Conservation (phyloP, 2,113 vertebrate genomes). For the Cinclus mexicanus region DNA sequence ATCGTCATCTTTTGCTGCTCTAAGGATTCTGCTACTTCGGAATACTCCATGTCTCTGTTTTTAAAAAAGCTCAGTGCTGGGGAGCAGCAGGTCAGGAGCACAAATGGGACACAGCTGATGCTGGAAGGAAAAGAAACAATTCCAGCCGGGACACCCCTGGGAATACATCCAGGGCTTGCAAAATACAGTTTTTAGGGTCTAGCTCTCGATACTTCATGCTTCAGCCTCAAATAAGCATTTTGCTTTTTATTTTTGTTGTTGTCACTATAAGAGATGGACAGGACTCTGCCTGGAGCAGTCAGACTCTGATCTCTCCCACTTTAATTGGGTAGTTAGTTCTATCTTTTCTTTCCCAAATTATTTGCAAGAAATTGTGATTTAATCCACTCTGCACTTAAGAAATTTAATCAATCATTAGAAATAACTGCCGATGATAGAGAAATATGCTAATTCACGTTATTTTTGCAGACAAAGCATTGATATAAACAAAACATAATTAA, state of each 20-base stretch:
- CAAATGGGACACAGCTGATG: accelerated
- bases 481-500: conserved; percentile 61
- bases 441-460: conserved; percentile 50
- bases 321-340: conserved; percentile 60
- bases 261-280: conserved; percentile 43
- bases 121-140: background rate
- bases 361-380: conserved; percentile 56
- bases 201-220: background rate
- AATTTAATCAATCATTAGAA: conserved; percentile 62
- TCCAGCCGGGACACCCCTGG: background rate
- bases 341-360: conserved; percentile 32
- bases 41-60: background rate
- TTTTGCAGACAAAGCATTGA: conserved; percentile 39
- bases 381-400: conserved; percentile 49
- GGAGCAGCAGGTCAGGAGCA: background rate
- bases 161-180: background rate
- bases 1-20: background rate
- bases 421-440: conserved; percentile 27
- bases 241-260: background rate
- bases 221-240: background rate
- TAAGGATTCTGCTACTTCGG: background rate
- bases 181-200: background rate
- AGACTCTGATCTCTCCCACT: conserved; percentile 35
- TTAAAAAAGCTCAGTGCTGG: background rate
- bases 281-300: background rate